Base-by-base conservation (phyloP, 2,888 invertebrate genomes). In the Erannis defoliaria region DNA sequence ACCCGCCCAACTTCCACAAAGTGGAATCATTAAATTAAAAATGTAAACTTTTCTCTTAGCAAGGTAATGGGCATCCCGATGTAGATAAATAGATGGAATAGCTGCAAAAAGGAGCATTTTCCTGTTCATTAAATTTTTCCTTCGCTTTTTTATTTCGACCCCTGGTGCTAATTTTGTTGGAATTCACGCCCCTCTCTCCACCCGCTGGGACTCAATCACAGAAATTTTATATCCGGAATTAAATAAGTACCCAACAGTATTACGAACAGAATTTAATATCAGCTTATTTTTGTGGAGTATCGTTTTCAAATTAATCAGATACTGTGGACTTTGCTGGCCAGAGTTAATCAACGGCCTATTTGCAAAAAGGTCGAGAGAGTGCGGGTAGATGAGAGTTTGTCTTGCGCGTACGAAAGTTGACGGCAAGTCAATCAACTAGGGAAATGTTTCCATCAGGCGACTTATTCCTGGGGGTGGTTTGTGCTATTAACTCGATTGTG, bases 41-140 rank as follows among this genome's bases (percentile, higher is more conserved):
- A 93, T 91, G 92, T 91, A 92, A 93, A 93, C 93, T 93, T 93
- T 93, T 93, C 93, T 93, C 92, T 93, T 93, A 93, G 93, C 91
- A 90, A 93, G 90, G 93, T 93, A 93, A 93, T 93, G 93, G 93
- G 93, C 93, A 93, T 93, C 92, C 92, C 90, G 82, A 93, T 93
- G 92, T 90, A 91, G 93, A 93, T 93, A 93, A 93, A 93, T 93
- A 93, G 92, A 93, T 93, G 91, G 88, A 93, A 93, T 93, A 93
- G 92, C 91, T 92, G 91, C 91, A 91, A 93, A 91, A 93, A 93
- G 93, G 90, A 92, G 90, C 92, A 93, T 93, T 93, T 93, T 93
- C 93, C 93, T 93, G 93, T 93, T 93, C 93, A 93, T 93, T 93
- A 93, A 93, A 93, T 93, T 93, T 93, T 93, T 93, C 92, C 88